phyloP scores from a whole-genome alignment of 2,113 vertebrate species.

The Ctenomys sociabilis region DNA sequence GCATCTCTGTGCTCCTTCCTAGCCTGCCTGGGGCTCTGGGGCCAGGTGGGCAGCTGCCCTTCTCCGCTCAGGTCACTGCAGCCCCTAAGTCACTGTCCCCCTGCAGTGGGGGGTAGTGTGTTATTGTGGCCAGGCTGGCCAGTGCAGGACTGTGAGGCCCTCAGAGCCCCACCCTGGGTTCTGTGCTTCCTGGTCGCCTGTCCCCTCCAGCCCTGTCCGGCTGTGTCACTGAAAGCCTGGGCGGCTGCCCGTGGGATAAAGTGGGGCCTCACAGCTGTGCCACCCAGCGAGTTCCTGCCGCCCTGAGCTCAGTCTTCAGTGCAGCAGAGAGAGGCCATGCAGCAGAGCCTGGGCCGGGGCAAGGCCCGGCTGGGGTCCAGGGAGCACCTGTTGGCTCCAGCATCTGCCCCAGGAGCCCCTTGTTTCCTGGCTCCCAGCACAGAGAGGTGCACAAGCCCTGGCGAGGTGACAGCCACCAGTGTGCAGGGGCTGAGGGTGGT shows the following conservation, averaged over 20 bases:
- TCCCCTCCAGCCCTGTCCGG: neutral
- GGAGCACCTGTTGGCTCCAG: fast-evolving
- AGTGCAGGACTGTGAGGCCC: neutral
- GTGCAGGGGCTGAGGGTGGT: fast-evolving
- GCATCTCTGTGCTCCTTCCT: fast-evolving
- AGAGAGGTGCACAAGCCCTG: neutral
- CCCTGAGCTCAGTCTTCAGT: neutral
- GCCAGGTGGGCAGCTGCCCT: too few species aligned
- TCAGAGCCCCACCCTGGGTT: neutral
- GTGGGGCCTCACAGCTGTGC: neutral
- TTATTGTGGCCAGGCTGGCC: neutral
- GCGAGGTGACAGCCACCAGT: fast-evolving
- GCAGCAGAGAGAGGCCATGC: fast-evolving
- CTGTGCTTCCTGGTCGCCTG: too few species aligned
- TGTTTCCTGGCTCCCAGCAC: neutral
- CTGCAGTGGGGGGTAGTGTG: neutral
- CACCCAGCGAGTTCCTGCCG: neutral
- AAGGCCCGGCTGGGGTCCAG: neutral
- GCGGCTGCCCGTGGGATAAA: too few species aligned
- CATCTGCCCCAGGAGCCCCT: fast-evolving
- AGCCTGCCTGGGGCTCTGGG: neutral
- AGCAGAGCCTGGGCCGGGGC: fast-evolving
- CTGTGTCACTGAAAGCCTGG: neutral
- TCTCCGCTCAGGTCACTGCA: neutral
- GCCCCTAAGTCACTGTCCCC: too few species aligned